Evolutionary conservation across 2,797 vertebrate genomes (phyloP).

Genomic region (Cuniculus paca): DNA sequence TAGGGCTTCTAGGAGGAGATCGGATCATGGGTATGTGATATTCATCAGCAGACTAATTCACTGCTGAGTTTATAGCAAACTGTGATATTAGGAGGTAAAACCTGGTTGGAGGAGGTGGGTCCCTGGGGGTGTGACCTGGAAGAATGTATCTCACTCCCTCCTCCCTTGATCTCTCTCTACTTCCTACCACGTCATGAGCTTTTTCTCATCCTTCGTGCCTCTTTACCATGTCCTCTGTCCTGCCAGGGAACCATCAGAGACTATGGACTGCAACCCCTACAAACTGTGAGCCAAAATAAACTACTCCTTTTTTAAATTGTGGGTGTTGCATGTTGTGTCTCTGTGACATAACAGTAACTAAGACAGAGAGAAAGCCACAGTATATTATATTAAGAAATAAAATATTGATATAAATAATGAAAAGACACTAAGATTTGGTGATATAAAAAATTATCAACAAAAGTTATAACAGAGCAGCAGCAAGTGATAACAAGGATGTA

Average conservation of each 20-base stretch:
- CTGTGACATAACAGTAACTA: no score
- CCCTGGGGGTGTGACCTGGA: not conserved
- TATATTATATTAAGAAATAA: constrained; percentile 1
- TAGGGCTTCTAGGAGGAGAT: not conserved
- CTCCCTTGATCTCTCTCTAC: not conserved
- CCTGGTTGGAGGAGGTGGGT: not conserved
- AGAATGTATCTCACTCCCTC: not conserved
- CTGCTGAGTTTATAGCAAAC: not conserved
- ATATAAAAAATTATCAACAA: not conserved
- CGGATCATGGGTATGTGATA: not conserved
- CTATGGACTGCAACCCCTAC: not conserved
- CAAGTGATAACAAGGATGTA: not conserved
- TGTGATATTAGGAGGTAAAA: not conserved
- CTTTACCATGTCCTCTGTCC: not conserved
- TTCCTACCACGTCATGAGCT: not conserved
- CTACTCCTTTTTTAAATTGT: no score
- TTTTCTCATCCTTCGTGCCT: not conserved
- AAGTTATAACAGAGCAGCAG: not conserved
- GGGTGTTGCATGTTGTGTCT: no score
- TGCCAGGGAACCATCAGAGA: not conserved
- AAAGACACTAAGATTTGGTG: not conserved
- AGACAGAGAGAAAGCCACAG: not conserved
- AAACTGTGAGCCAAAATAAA: not conserved
- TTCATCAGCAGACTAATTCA: not conserved
- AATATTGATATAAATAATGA: not conserved